phyloP scores from a whole-genome alignment of 2,888 invertebrate genomes.

The Zygothrica quintamaculata region DNA sequence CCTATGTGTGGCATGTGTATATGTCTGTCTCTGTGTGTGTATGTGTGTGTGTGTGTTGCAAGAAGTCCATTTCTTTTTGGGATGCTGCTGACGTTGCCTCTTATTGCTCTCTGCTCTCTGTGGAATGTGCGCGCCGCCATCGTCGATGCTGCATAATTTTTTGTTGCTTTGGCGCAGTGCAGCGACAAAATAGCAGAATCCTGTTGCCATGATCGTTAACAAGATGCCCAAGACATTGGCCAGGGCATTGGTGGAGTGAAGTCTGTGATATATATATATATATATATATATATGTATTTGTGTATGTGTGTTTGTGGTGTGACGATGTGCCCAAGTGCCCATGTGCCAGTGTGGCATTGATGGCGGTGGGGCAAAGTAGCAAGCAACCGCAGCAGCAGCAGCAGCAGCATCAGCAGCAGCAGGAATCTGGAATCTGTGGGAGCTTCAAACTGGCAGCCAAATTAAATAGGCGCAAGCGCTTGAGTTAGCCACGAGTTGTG shows the following conservation, averaged over 20 bases:
- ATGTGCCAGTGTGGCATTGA: no score
- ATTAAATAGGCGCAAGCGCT: constrained; percentile 80
- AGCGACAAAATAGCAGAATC: constrained; percentile 81
- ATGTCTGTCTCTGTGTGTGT: constrained; percentile 5
- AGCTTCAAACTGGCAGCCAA: constrained; percentile 77
- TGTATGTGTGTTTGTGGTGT: no score
- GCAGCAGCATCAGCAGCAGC: constrained; percentile 6
- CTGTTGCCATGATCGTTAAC: constrained; percentile 81
- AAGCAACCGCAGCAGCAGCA: constrained; percentile 23
- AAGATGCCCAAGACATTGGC: constrained; percentile 75
- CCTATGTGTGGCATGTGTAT: neutral
- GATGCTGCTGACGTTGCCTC: constrained; percentile 66
- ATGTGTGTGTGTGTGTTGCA: constrained; percentile 50
- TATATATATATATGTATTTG: no score
- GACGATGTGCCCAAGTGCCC: neutral
- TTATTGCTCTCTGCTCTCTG: constrained; percentile 16
- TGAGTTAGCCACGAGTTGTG: constrained; percentile 74
- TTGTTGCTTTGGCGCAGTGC: constrained; percentile 68
- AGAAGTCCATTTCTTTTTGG: constrained; percentile 76
- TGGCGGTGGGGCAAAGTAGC: neutral
- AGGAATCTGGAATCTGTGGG: constrained; percentile 74
- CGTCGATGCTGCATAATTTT: constrained; percentile 69
- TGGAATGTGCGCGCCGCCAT: constrained; percentile 67
- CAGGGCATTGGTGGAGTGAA: neutral
- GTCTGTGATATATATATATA: no score